Evolutionary conservation across 1,140 invertebrate genomes (phyloP).

Genomic region (Tetragnatha versicolor): DNA sequence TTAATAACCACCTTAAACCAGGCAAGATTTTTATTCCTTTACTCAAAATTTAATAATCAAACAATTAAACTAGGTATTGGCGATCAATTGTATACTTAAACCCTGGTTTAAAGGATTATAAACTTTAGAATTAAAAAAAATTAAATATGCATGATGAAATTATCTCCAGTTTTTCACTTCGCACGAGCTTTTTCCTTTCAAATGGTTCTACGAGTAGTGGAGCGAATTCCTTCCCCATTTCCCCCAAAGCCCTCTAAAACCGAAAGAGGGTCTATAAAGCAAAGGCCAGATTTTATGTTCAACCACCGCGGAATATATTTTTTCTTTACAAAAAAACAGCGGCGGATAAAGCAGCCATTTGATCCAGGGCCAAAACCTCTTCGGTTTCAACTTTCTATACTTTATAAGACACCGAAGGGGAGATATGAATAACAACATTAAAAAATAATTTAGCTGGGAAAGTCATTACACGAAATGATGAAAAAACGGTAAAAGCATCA

Average conservation of each 20-base stretch:
- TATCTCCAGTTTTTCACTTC: no score
- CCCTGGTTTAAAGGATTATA: no score
- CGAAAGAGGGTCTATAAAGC: not conserved
- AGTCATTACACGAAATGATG: not conserved
- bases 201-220: no score
- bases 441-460: conserved; percentile 31
- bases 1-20: no score
- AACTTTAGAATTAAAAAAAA: no score
- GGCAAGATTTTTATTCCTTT: no score
- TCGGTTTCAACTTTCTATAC: not conserved
- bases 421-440: conserved; percentile 13
- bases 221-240: not conserved
- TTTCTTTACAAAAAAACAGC: no score
- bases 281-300: not conserved
- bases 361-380: not conserved
- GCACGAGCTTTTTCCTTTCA: no score
- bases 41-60: no score
- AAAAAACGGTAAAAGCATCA: not conserved
- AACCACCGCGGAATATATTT: not conserved
- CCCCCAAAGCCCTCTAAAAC: not conserved
- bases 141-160: no score
- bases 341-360: conserved; percentile 11
- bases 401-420: not conserved
- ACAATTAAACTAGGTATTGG: no score
- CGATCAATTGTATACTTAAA: no score